Evolutionary conservation across 2,797 vertebrate genomes (phyloP), one percentile per base, ranked within the genome.

Genomic region (Onychomys leucogaster): DNA sequence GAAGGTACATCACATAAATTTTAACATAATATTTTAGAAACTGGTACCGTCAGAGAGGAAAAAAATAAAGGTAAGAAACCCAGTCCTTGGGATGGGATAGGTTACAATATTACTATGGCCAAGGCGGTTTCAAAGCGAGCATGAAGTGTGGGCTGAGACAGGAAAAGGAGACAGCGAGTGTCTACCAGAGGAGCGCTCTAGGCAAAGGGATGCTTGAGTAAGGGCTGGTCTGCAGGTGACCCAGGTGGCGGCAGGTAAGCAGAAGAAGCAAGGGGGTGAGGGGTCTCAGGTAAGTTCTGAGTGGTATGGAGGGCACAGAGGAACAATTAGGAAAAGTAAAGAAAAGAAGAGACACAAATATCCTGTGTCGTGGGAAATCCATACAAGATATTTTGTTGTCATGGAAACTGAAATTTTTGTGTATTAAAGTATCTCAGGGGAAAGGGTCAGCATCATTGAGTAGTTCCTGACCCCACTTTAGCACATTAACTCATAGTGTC

Each of bases 21-120:
- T 71, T 37, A 73, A 77, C 59, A 81, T 19, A 57, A 43, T 85
- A 88, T 78, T 92, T 81, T 69, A 94, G 32, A 92, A 63, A 94
- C 6, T 69, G 8, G 63, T 92, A 82, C 52, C 29, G 14, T 52
- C 63, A 63, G 29, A 69, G 37, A 25, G 69, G 77, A 89, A 65
- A 83, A 71, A 46, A 63, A 84, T 2, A 89, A 86, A 90, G 65
- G 27, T 13, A 65, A 86, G n/a, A 63, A 89, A 3, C 67, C 17
- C 46, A 32, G 65, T 85, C 83, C 10, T 78, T 69, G 75, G 41
- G 46, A 21, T 37, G 16, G 78, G 21, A 25, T 19, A n/a, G 14
- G 17, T 69, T n/a, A 27, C 2, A 63, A 37, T 82, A 73, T 57
- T 76, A 41, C 16, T 63, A 34, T 76, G 37, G 43, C 41, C 61